Conservation (phyloP, 2,113 vertebrate genomes). For the Toxotes jaculatrix region DNA sequence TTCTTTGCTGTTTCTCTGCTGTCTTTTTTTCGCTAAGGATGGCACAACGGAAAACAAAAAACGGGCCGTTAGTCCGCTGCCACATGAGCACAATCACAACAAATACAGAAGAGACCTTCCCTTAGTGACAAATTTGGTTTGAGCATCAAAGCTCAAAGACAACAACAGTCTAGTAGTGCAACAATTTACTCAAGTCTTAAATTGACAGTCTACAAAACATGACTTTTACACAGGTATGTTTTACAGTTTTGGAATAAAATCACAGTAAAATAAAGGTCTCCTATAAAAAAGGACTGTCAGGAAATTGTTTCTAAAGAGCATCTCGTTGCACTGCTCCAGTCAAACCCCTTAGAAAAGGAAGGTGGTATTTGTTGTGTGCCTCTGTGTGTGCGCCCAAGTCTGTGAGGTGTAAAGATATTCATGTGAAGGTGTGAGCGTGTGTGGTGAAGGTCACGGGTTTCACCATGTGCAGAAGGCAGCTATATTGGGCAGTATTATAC, state of each 20-base stretch:
- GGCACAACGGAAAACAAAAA: neutral
- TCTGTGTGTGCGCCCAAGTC: neutral
- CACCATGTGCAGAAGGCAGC: constrained; percentile 45
- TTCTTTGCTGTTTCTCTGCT: constrained; percentile 10
- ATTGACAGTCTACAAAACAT: neutral
- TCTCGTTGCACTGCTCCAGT: neutral
- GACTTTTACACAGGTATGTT: neutral
- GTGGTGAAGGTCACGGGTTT: constrained; percentile 16
- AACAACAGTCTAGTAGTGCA: neutral
- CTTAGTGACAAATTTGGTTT: neutral
- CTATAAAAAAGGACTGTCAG: neutral
- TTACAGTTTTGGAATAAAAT: neutral
- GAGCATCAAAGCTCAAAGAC: neutral
- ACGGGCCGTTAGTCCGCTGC: neutral
- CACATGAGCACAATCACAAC: constrained; percentile 1
- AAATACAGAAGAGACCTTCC: neutral
- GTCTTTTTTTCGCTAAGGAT: neutral
- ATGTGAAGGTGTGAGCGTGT: constrained; percentile 33
- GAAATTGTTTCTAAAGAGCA: neutral
- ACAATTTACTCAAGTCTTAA: neutral
- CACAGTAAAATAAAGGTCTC: neutral
- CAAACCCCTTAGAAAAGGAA: neutral
- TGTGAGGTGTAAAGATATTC: neutral
- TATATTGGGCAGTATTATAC: constrained; percentile 47
- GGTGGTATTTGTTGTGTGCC: neutral